These are phyloP conservation scores for Agrilus cyanescens DNA, from an alignment of 2,888 invertebrate species.

Conservation along the genomic window DNA sequence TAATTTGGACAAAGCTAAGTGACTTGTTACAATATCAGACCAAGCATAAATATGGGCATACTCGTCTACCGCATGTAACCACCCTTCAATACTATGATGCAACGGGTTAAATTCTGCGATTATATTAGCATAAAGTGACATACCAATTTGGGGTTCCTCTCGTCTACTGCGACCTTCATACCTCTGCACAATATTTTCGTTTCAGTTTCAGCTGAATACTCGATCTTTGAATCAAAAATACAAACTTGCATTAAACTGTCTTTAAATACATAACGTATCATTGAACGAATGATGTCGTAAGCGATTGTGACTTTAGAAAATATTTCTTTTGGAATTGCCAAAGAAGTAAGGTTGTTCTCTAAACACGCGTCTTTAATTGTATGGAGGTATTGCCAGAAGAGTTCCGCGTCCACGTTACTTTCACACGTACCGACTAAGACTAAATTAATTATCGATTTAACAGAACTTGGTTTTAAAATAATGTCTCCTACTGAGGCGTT, in stretches of 20 bases:
- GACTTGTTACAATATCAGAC: not conserved
- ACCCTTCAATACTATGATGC: not conserved
- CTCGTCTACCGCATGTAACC: not conserved
- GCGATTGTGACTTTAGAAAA: conserved; percentile 1
- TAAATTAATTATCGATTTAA: not conserved
- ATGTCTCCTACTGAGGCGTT: no score
- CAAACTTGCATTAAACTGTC: conserved; percentile 3
- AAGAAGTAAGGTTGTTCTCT: not conserved
- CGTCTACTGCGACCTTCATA: no score
- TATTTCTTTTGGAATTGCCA: not conserved
- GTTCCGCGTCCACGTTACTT: conserved; percentile 2
- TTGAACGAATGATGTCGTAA: conserved; percentile 1
- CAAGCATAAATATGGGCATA: not conserved
- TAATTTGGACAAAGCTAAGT: not conserved
- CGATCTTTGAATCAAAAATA: conserved; percentile 1
- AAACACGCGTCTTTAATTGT: conserved; percentile 1
- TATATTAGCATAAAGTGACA: not conserved
- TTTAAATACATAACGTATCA: conserved; percentile 4
- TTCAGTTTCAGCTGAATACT: no score
- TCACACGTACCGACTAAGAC: not conserved
- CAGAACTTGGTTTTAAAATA: no score
- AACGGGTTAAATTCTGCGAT: not conserved
- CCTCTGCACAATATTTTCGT: no score
- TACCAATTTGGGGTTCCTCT: no score
- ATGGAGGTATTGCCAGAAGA: conserved; percentile 1